Evolutionary conservation across 1,140 invertebrate species (phyloP).

Genomic region (Nylanderia fulva): DNA sequence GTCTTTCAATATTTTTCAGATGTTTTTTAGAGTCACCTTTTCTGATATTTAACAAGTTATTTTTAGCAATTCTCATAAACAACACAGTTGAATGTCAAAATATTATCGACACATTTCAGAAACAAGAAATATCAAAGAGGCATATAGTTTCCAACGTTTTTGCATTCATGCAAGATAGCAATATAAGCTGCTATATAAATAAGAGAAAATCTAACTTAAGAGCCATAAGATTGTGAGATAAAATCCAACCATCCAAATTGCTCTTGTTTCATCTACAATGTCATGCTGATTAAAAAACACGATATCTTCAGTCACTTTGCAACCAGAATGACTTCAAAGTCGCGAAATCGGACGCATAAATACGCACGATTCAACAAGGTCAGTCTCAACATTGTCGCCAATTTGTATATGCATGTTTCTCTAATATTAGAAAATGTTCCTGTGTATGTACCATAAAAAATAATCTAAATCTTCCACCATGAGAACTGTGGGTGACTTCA

Average conservation of each 20-base stretch:
- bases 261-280: slow-evolving; percentile 13
- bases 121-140: background rate
- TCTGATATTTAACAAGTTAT: background rate
- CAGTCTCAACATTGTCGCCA: slow-evolving; percentile 4
- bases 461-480: background rate
- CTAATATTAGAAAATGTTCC: slow-evolving; percentile 45
- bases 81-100: background rate
- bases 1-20: background rate
- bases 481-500: background rate
- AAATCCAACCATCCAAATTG: background rate
- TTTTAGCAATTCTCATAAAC: background rate
- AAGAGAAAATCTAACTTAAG: slow-evolving; percentile 19
- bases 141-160: slow-evolving; percentile 15
- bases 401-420: slow-evolving; percentile 2
- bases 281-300: slow-evolving; percentile 15
- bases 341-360: background rate
- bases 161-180: slow-evolving; percentile 18
- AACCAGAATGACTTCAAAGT: slow-evolving; percentile 30
- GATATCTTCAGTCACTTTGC: slow-evolving; percentile 6
- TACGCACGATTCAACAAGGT: slow-evolving; percentile 6
- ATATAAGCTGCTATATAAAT: slow-evolving; percentile 22
- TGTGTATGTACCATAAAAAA: background rate
- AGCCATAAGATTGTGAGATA: background rate
- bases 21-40: background rate
- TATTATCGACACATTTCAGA: slow-evolving; percentile 24